These are phyloP conservation scores for Epizoanthus ramosus DNA, from an alignment of 92 coral and sea anemone species.

Conservation along the genomic window DNA sequence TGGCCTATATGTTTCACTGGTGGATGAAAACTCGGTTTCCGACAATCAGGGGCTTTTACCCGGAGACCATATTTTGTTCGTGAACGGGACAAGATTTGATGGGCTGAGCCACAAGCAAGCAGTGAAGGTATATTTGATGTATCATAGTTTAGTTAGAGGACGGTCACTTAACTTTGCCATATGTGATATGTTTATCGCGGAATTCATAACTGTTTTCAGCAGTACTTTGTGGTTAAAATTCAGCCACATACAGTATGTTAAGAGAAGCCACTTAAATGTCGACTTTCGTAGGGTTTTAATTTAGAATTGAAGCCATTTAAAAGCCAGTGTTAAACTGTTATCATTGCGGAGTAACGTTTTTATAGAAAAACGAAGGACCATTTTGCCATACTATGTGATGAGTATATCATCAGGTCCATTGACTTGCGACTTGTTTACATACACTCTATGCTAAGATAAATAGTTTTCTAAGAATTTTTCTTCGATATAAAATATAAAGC, in stretches of 20 bases:
- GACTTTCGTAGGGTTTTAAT: background rate
- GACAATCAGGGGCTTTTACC: conserved; percentile 80
- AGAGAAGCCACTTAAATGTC: background rate
- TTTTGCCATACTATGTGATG: background rate
- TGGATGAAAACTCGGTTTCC: conserved; percentile 80
- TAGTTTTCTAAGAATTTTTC: conserved; percentile 23
- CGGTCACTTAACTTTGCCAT: background rate
- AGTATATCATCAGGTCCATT: too few species aligned
- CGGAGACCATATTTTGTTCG: conserved; percentile 90
- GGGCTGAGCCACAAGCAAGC: conserved; percentile 89
- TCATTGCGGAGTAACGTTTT: background rate
- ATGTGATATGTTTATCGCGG: background rate
- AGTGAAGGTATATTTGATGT: conserved; percentile 75
- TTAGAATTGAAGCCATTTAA: conserved; percentile 15
- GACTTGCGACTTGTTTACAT: conserved; percentile 14
- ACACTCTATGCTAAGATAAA: background rate
- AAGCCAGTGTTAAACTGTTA: background rate
- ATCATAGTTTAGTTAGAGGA: background rate
- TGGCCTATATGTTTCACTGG: conserved; percentile 92
- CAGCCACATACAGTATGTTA: background rate
- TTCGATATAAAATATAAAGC: background rate
- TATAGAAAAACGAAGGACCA: background rate
- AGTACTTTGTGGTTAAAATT: background rate
- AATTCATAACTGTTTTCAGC: background rate
- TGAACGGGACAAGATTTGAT: conserved; percentile 78